These are phyloP conservation scores for Lampropteryx suffumata DNA, from an alignment of 2,888 invertebrate genomes.

Conservation along the genomic window DNA sequence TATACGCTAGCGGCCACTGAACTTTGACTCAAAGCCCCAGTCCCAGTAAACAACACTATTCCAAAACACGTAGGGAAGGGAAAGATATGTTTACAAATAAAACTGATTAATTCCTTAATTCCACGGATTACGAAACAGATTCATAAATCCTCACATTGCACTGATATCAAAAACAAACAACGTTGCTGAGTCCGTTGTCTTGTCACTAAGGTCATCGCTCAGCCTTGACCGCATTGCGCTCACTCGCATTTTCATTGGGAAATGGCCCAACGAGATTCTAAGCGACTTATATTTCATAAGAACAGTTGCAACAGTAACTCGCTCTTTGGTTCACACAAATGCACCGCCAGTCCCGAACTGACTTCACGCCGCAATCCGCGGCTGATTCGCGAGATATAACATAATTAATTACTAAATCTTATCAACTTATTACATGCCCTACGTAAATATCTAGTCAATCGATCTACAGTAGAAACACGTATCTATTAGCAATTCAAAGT, in stretches of 20 bases:
- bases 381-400: constrained; percentile 46
- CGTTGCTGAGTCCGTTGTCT: constrained; percentile 26
- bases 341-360: constrained; percentile 18
- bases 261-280: constrained; percentile 68
- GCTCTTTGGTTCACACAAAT: constrained; percentile 7
- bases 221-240: constrained; percentile 78
- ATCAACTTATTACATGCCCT: neutral
- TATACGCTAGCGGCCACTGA: constrained; percentile 2
- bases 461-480: neutral
- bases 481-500: constrained; percentile 11
- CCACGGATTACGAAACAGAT: constrained; percentile 8
- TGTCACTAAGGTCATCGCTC: constrained; percentile 59
- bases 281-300: constrained; percentile 77
- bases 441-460: neutral
- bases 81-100: too few relatives aligned
- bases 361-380: constrained; percentile 33
- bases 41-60: neutral
- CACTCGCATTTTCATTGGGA: constrained; percentile 69
- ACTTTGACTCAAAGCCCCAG: neutral
- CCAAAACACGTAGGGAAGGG: too few relatives aligned
- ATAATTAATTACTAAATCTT: constrained; percentile 9
- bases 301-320: constrained; percentile 51
- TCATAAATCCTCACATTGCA: neutral
- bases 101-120: neutral
- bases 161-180: constrained; percentile 40